Evolutionary conservation across 2,797 vertebrate genomes (phyloP).

Genomic region (Sebastes glaucus): DNA sequence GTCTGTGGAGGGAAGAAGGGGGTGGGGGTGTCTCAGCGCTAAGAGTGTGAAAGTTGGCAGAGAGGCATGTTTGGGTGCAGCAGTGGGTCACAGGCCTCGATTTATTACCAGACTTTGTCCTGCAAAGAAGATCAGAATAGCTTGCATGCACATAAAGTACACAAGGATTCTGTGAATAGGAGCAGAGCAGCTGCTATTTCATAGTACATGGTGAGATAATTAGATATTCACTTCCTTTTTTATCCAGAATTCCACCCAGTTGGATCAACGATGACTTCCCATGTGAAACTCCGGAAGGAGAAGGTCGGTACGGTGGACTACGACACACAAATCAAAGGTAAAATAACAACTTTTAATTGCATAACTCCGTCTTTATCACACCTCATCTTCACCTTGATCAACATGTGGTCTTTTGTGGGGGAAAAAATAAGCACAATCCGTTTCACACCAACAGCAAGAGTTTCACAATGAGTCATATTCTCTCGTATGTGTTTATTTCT

Average conservation of each 20-base stretch:
- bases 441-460: neutral
- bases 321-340: constrained; percentile 90
- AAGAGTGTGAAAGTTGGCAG: constrained; percentile 2
- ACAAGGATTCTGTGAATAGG: neutral
- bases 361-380: neutral
- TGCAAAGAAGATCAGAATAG: neutral
- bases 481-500: neutral
- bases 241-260: constrained; percentile 71
- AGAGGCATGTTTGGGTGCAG: neutral
- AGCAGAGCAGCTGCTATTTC: neutral
- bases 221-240: neutral
- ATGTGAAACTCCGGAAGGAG: constrained; percentile 85
- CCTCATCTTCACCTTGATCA: neutral
- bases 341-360: neutral
- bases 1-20: neutral
- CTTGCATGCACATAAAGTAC: neutral
- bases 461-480: constrained; percentile 25
- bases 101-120: constrained; percentile 2
- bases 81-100: neutral
- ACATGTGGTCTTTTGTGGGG: neutral
- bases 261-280: constrained; percentile 82
- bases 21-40: neutral
- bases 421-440: neutral
- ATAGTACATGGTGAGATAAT: neutral
- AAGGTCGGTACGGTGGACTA: constrained; percentile 81